Conservation (phyloP, 2,113 vertebrate genomes). For the Pedetes capensis region DNA sequence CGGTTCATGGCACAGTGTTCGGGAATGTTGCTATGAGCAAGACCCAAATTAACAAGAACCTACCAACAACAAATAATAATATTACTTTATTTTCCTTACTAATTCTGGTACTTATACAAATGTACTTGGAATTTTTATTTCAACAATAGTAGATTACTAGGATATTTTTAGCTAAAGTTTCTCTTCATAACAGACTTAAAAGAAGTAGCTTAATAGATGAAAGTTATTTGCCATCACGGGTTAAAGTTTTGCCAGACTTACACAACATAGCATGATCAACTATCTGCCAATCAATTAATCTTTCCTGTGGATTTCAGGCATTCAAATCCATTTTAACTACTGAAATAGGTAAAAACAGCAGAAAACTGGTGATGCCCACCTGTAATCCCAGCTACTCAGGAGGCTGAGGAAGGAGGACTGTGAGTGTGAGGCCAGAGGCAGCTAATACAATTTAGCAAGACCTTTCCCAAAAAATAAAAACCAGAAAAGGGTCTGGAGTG, state of each 20-base stretch:
- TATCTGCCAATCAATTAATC: neutral
- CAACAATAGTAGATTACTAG: neutral
- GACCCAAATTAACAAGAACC: too few species aligned
- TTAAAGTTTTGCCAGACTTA: neutral
- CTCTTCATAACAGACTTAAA: neutral
- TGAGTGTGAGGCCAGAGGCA: too few species aligned
- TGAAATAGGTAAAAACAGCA: neutral
- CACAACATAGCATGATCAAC: neutral
- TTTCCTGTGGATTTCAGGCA: neutral
- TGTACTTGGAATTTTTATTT: neutral
- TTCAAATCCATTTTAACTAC: neutral
- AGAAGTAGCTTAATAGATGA: neutral
- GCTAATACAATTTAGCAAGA: too few species aligned
- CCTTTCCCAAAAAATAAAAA: too few species aligned
- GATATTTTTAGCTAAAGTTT: neutral
- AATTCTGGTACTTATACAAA: neutral
- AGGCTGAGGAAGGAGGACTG: too few species aligned
- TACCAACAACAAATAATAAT: too few species aligned
- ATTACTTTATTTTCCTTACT: neutral
- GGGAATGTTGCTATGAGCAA: too few species aligned
- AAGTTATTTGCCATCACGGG: neutral
- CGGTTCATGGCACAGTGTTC: too few species aligned
- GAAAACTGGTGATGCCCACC: too few species aligned
- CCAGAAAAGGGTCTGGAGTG: too few species aligned
- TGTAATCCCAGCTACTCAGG: too few species aligned